Conservation (phyloP, 2,797 vertebrate species). For the Schizopygopsis malacanthus region DNA sequence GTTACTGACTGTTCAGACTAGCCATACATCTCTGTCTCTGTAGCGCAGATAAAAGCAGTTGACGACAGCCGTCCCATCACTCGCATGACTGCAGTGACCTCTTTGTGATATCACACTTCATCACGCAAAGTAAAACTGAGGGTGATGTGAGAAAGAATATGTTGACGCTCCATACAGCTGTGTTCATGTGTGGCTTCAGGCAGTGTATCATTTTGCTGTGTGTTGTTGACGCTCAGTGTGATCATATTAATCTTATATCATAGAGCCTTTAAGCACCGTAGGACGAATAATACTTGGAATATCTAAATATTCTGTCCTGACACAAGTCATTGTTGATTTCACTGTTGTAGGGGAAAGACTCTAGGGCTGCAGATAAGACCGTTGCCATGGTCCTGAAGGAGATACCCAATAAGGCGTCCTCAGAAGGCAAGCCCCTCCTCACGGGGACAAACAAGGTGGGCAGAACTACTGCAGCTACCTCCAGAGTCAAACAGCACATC, state of each 20-base stretch:
- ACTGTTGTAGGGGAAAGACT: conserved; percentile 99
- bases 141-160: conserved; percentile 29
- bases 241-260: conserved; percentile 29
- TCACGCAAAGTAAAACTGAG: conserved; percentile 27
- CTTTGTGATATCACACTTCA: conserved; percentile 16
- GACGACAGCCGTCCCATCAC: conserved; percentile 21
- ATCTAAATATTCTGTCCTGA: conserved; percentile 82
- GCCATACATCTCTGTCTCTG: conserved; percentile 46
- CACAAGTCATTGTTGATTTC: conserved; percentile 97
- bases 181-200: conserved; percentile 30
- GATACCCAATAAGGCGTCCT: conserved; percentile 99
- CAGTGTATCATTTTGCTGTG: conserved; percentile 45
- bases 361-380: conserved; percentile 99
- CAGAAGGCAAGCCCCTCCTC: conserved; percentile 99
- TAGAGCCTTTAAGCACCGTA: conserved; percentile 43
- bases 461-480: conserved; percentile 82
- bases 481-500: conserved; percentile 47
- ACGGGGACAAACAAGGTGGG: conserved; percentile 99
- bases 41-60: conserved; percentile 34
- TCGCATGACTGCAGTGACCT: conserved; percentile 25
- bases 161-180: background rate
- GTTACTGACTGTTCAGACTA: conserved; percentile 32
- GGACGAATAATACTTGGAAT: conserved; percentile 56
- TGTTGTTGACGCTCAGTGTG: conserved; percentile 34
- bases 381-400: conserved; percentile 99